Percentiles rank a stretch among this genome's conserved stretches.
phyloP scores from a whole-genome alignment of 2,113 vertebrate species.

The Bubo scandiacus region DNA sequence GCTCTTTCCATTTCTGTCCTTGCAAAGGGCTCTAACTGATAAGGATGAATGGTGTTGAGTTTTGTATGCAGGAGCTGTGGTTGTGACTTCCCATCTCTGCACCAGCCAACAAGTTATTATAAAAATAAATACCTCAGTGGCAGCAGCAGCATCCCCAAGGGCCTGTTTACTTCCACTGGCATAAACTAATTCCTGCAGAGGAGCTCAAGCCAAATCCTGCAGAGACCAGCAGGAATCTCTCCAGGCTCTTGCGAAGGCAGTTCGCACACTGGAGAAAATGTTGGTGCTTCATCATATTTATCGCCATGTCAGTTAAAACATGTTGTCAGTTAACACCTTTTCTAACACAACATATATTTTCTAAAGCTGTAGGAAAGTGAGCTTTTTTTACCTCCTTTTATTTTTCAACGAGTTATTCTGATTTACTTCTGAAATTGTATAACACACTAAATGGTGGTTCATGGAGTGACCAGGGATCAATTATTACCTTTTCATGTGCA shows the following conservation, averaged over 20 bases:
- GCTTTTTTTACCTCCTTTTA: not conserved
- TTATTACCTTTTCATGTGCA: constrained; percentile 10
- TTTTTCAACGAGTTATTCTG: constrained; percentile 17
- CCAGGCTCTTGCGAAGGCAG: constrained; percentile 11
- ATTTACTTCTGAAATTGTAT: constrained; percentile 32
- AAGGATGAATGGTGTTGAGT: not conserved
- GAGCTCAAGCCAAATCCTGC: constrained; percentile 57
- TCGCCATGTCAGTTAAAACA: constrained; percentile 25
- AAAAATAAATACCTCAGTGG: constrained; percentile 42
- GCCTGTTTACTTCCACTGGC: constrained; percentile 26
- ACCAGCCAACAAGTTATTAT: constrained; percentile 29
- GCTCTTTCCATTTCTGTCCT: not conserved
- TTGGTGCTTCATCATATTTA: constrained; percentile 47
- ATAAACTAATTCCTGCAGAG: constrained; percentile 36
- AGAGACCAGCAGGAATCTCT: constrained; percentile 11
- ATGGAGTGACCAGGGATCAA: not conserved
- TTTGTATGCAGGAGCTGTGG: not conserved
- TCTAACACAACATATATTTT: constrained; percentile 25
- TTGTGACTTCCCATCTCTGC: not conserved
- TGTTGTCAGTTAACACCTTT: constrained; percentile 45
- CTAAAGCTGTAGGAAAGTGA: not conserved
- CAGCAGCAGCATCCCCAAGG: constrained; percentile 8
- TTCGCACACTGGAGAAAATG: not conserved
- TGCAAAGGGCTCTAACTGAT: not conserved
- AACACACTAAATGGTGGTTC: not conserved